Base-by-base conservation (phyloP, 1,140 invertebrate species). In the Euglossa dilemma region DNA sequence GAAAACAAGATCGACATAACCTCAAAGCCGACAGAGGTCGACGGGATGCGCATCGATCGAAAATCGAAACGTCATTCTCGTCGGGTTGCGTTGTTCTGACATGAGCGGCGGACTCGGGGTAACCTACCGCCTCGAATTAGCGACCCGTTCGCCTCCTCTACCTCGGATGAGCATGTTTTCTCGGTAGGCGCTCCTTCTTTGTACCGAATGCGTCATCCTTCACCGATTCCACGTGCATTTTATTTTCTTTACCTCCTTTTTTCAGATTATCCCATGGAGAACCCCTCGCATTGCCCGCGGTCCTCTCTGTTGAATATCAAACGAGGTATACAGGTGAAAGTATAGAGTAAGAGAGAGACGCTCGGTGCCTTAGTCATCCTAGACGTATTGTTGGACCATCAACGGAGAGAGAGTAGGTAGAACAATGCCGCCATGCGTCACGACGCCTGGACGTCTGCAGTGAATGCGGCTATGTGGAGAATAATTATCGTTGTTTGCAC, bases 401-500 rank as follows among this genome's bases (percentile, higher is more conserved):
- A 59, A 63, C 63, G 75, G 61, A 66, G 54, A 6, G 54, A 73
- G 86, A 64, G 82, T 87, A 85, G 86, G 77, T 80, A 81, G 86
- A 88, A 88, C 86, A 88, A 88, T 88, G 82, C 81, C 72, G 14
- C 61, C 71, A 86, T 87, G 85, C 85, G 86, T 87, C 86, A 87
- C 76, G 66, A 87, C 72, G 85, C 72, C 59, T 59, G 61, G 52
- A 67, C 72, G 85, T 70, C 64, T 54, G 73, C 80, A 70, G 28
- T 59, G 59, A 71, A 72, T 54, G 67, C 71, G 18, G 59, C 69
- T 57, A 56, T 57, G 52, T 45, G 43, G 71, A 85, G 82, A 87
- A 72, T 84, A 84, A 88, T 88, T 88, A 88, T 43, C 76, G 82
- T 63, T 86, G 71, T 87, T 87, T 87, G 85, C 77, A 43, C 80